These are phyloP conservation scores for Turritopsis dohrnii DNA, from an alignment of 30 jellyfish, hydroid and myxozoan genomes.

Conservation along the genomic window DNA sequence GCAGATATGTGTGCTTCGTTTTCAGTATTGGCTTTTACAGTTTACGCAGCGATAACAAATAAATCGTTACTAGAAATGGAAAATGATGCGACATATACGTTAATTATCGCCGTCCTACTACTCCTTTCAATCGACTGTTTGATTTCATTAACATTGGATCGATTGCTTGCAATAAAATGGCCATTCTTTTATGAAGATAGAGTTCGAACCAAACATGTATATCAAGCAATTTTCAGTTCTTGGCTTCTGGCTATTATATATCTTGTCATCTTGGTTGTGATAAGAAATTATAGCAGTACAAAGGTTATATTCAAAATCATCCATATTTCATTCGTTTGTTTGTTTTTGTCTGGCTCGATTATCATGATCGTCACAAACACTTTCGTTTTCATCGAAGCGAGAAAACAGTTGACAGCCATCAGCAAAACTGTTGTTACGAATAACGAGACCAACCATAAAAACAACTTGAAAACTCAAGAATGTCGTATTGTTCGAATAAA, in stretches of 20 bases:
- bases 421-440: background rate
- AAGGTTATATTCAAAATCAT: background rate
- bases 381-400: constrained; percentile 12
- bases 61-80: background rate
- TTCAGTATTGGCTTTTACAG: background rate
- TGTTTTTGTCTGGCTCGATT: background rate
- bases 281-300: background rate
- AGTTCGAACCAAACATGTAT: background rate
- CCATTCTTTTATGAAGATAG: background rate
- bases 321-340: background rate
- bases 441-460: background rate
- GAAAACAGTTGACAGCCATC: background rate
- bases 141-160: background rate
- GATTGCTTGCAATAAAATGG: constrained; percentile 7
- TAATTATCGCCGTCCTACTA: background rate
- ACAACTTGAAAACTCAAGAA: background rate
- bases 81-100: background rate
- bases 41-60: background rate
- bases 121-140: constrained; percentile 1
- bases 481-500: constrained; percentile 2
- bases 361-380: background rate
- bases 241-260: background rate
- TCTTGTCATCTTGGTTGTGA: background rate
- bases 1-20: constrained; percentile 1
- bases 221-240: background rate